Base-by-base conservation (phyloP, 2,797 vertebrate genomes). In the Halcyon chelicuti region DNA sequence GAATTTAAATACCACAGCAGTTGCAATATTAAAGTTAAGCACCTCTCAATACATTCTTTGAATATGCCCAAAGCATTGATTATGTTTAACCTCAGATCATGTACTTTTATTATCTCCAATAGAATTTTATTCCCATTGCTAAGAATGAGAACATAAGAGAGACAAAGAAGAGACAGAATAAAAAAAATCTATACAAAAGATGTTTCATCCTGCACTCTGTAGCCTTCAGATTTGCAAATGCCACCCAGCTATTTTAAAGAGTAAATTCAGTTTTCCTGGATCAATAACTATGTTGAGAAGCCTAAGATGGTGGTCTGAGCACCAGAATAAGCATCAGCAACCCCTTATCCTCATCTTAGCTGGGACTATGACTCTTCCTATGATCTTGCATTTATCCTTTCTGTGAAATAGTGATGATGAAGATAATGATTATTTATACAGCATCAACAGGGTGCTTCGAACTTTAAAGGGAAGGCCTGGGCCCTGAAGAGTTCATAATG, bases 351-450 rank as follows among this genome's bases (percentile, higher is more conserved):
- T 95, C 86, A 68, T 95, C 25, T 86, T 92, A 74, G 88, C 86
- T 85, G 33, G 31, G 62, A 95, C 88, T 96, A 49, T 81, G 96
- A 90, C 91, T 96, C 80, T 96, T 47, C 67, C 94, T 96, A 80
- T 95, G 95, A 97, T 95, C 94, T 93, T 93, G 74, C 95, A 95
- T 96, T 97, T 97, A 97, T 96, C 91, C 96, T 93, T 73, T 95
- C 94, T 88, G 82, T 90, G 85, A 96, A 96, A 96, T 92, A 93
- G 90, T 91, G 94, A 93, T 95, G 93, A 96, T 96, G 91, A 94
- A 88, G 93, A 95, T 96, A 95, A 95, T 97, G 91, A 88, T 95
- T 96, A 97, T 96, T 96, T 96, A 96, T 96, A 96, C 71, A 96
- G 90, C 94, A 96, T 96, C 94, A 95, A 96, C 94, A 95, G 88